These are phyloP conservation scores for Phalangium opilio DNA, from an alignment of 2,888 invertebrate species.

Conservation along the genomic window DNA sequence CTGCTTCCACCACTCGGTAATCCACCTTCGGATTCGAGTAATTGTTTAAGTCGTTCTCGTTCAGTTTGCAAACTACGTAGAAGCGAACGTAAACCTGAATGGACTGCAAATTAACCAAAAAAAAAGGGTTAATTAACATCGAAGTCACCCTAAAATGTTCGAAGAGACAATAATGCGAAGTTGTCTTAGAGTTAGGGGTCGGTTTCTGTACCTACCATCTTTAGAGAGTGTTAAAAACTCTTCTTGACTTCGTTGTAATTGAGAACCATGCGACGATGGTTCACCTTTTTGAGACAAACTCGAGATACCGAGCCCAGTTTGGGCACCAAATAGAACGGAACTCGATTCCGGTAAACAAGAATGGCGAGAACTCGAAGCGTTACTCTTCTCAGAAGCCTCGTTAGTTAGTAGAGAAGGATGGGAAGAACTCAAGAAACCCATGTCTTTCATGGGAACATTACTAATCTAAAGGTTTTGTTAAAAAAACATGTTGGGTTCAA, in stretches of 20 bases:
- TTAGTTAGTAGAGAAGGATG: slow-evolving; percentile 29
- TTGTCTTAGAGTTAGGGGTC: no score
- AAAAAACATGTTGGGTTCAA: no score
- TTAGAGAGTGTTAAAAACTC: slow-evolving; percentile 53
- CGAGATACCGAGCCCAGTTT: no score
- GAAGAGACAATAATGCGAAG: no score
- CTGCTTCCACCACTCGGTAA: slow-evolving; percentile 17
- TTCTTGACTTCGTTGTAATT: slow-evolving; percentile 12
- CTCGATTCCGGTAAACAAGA: slow-evolving; percentile 23
- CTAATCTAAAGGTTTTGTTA: no score
- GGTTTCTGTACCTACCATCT: slow-evolving; percentile 42
- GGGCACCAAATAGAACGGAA: neutral
- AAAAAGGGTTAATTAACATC: slow-evolving; percentile 4
- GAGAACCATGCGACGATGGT: no score
- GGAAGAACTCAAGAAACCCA: slow-evolving; percentile 27
- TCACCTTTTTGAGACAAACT: no score
- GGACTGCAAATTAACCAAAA: slow-evolving; percentile 35
- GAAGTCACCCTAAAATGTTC: neutral
- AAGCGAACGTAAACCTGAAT: slow-evolving; percentile 36
- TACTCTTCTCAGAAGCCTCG: slow-evolving; percentile 10
- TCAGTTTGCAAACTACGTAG: slow-evolving; percentile 32
- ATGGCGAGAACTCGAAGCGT: slow-evolving; percentile 16
- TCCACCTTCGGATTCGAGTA: slow-evolving; percentile 38
- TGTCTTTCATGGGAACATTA: slow-evolving; percentile 12
- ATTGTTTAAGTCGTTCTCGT: slow-evolving; percentile 46